A percentile compares a stretch with the other conserved stretches of the same genome.
Evolutionary conservation across 2,113 vertebrate species (phyloP).

Genomic region (Dicrurus megarhynchus): DNA sequence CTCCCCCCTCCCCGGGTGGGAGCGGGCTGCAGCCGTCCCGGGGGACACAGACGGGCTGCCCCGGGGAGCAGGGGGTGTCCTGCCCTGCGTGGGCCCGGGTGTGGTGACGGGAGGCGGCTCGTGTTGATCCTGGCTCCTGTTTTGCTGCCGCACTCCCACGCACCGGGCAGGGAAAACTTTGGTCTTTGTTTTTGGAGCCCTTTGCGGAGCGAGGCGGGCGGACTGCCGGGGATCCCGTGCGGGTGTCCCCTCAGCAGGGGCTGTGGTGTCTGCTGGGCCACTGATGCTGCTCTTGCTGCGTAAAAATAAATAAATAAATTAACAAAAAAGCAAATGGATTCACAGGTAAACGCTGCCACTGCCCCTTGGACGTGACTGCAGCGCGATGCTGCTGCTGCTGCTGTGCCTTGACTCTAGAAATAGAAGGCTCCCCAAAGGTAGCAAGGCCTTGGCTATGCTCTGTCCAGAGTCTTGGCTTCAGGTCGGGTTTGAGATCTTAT

Average conservation of each 20-base stretch:
- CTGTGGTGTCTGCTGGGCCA: neutral
- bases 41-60: neutral
- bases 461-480: neutral
- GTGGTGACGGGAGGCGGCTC: conserved; percentile 14
- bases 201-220: neutral
- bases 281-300: neutral
- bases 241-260: neutral
- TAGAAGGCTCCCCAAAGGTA: neutral
- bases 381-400: conserved; percentile 10
- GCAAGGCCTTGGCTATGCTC: neutral
- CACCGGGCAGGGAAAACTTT: conserved; percentile 4
- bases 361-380: neutral
- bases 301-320: neutral
- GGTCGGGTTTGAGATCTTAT: neutral
- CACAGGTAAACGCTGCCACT: neutral
- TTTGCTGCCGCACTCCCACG: conserved; percentile 10
- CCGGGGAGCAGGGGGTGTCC: neutral
- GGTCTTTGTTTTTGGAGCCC: neutral
- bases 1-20: neutral
- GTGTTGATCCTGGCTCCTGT: conserved; percentile 13
- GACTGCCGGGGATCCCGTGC: neutral
- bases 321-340: neutral
- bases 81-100: conserved; percentile 15
- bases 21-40: neutral
- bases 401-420: neutral